Conservation (phyloP, 2,888 invertebrate genomes). For the Cosmia pyralina region DNA sequence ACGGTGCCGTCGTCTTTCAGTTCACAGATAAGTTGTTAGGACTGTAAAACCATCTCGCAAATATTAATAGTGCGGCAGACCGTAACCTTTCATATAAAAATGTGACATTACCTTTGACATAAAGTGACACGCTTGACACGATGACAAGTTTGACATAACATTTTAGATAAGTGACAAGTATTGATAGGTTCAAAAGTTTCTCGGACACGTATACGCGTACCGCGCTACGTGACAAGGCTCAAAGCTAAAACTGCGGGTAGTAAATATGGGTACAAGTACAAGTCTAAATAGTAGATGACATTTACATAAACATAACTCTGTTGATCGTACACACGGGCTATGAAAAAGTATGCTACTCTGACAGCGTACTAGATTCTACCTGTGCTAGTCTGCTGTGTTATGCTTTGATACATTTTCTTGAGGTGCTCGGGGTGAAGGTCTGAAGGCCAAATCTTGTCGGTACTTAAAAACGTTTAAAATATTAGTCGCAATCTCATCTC, state of each 20-base stretch:
- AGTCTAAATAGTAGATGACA: neutral
- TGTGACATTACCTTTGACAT: constrained; percentile 2
- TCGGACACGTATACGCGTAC: neutral
- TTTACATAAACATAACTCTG: neutral
- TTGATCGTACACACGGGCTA: neutral
- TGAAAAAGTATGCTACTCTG: neutral
- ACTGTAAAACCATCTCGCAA: neutral
- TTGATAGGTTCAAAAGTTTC: constrained; percentile 13
- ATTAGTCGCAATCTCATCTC: too few species aligned
- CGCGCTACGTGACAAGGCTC: neutral
- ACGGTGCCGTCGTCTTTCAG: too few species aligned
- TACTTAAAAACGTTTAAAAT: too few species aligned
- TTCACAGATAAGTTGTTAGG: too few species aligned
- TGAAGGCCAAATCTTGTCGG: neutral
- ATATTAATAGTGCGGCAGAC: neutral
- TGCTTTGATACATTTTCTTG: neutral
- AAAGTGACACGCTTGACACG: neutral
- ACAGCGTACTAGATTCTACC: neutral
- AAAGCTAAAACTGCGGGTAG: neutral
- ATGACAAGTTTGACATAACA: constrained; percentile 11
- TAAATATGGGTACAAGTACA: neutral
- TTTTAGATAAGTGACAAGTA: constrained; percentile 23
- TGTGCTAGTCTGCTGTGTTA: neutral
- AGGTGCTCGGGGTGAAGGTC: neutral
- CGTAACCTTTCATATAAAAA: neutral